A percentile compares a stretch with the other conserved stretches of the same genome.
Evolutionary conservation across 2,888 invertebrate genomes (phyloP).

Genomic region (Calameuta idolon): DNA sequence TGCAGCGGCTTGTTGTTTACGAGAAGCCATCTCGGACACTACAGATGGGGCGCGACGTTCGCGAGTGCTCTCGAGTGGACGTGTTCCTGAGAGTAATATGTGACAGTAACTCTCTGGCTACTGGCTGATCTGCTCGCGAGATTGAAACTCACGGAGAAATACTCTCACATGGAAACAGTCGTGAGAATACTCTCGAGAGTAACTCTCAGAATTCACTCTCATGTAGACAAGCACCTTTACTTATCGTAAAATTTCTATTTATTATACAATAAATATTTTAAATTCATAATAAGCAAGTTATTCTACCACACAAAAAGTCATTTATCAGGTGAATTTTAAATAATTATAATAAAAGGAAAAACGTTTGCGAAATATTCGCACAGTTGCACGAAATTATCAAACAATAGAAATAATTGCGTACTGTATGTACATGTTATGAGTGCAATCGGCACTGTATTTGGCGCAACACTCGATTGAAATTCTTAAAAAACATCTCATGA

Average conservation of each 20-base stretch:
- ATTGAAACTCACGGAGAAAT: constrained; percentile 17
- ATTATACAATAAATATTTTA: background rate
- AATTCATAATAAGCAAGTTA: background rate
- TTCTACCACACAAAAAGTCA: background rate
- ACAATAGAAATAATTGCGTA: background rate
- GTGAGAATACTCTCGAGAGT: constrained; percentile 22
- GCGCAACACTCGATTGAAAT: too few species aligned
- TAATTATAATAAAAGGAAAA: background rate
- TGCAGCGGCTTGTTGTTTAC: too few species aligned
- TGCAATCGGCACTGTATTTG: too few species aligned
- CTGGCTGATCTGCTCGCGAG: constrained; percentile 16
- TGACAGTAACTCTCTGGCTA: constrained; percentile 13
- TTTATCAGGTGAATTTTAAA: background rate
- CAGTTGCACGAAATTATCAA: background rate
- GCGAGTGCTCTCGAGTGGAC: constrained; percentile 11
- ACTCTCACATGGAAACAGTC: constrained; percentile 18
- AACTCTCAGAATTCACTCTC: constrained; percentile 19
- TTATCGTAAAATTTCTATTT: background rate
- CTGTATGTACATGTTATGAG: background rate
- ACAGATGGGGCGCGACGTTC: too few species aligned
- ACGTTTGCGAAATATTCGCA: background rate
- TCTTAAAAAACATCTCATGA: background rate
- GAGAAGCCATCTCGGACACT: too few species aligned
- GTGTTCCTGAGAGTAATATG: constrained; percentile 14
- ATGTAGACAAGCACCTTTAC: constrained; percentile 2